Evolutionary conservation across 2,797 vertebrate genomes (phyloP).

Genomic region (Natrix natrix): DNA sequence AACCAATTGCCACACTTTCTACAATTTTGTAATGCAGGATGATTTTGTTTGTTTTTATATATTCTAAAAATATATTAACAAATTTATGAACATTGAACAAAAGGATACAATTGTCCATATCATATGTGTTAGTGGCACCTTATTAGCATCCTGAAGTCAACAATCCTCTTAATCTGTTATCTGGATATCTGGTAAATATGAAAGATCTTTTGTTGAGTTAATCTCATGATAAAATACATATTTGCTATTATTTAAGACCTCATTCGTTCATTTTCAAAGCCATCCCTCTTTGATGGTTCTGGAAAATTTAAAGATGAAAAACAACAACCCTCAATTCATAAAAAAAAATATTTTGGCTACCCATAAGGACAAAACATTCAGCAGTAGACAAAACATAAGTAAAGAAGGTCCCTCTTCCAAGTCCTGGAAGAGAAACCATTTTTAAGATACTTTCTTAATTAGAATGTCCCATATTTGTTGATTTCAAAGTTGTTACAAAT

Average conservation of each 20-base stretch:
- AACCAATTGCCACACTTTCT: too few relatives aligned
- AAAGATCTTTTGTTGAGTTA: neutral
- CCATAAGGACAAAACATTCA: neutral
- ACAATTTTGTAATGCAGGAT: too few relatives aligned
- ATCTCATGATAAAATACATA: neutral
- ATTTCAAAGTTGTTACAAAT: neutral
- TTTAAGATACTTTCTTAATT: neutral
- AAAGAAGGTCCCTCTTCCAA: neutral
- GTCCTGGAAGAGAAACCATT: neutral
- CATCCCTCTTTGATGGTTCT: neutral
- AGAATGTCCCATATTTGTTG: neutral
- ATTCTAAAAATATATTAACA: neutral
- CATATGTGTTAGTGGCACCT: neutral
- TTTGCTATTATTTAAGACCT: neutral
- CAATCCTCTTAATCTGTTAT: neutral
- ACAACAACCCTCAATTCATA: neutral
- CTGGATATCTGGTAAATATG: neutral
- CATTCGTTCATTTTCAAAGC: neutral
- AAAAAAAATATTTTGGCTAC: neutral
- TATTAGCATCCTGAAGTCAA: neutral
- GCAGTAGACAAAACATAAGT: neutral
- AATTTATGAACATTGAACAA: neutral
- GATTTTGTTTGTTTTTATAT: neutral
- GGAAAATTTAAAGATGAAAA: neutral
- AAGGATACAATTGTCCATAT: neutral